A percentile compares a stretch with the other conserved stretches of the same genome.
Conservation (phyloP, 2,113 vertebrate genomes). For the Microcebus murinus region DNA sequence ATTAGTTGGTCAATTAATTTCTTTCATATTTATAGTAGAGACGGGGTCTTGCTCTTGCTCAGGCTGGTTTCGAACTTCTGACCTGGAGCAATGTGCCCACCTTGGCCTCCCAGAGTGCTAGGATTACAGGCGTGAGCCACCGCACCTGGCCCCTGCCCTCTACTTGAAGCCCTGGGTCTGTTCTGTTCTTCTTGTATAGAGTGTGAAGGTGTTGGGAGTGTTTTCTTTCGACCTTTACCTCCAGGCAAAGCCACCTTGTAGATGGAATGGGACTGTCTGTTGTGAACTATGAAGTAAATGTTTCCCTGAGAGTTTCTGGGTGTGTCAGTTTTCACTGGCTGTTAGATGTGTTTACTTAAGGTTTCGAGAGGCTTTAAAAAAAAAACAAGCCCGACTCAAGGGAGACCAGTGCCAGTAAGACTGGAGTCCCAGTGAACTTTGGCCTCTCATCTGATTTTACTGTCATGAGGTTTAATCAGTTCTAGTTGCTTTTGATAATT, state of each 20-base stretch:
- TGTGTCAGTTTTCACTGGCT: constrained; percentile 75
- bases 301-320: constrained; percentile 83
- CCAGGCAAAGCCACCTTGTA: constrained; percentile 28
- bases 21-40: too few species aligned
- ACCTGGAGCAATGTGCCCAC: too few species aligned
- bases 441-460: constrained; percentile 42
- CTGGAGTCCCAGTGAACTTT: constrained; percentile 57
- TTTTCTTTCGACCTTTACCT: constrained; percentile 56
- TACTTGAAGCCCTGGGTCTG: not conserved
- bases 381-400: not conserved
- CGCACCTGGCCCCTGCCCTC: not conserved
- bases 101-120: too few species aligned
- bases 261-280: constrained; percentile 6
- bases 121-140: too few species aligned
- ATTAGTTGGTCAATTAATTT: too few species aligned
- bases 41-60: too few species aligned
- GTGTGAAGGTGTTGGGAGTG: not conserved
- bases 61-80: too few species aligned
- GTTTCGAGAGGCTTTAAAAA: constrained; percentile 63
- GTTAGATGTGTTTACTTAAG: constrained; percentile 71
- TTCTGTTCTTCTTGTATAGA: not conserved
- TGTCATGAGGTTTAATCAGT: constrained; percentile 31
- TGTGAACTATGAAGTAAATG: constrained; percentile 69
- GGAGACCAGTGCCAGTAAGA: not conserved
- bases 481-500: constrained; percentile 35